Base-by-base conservation (phyloP, 2,797 vertebrate species). In the Falco naumanni region DNA sequence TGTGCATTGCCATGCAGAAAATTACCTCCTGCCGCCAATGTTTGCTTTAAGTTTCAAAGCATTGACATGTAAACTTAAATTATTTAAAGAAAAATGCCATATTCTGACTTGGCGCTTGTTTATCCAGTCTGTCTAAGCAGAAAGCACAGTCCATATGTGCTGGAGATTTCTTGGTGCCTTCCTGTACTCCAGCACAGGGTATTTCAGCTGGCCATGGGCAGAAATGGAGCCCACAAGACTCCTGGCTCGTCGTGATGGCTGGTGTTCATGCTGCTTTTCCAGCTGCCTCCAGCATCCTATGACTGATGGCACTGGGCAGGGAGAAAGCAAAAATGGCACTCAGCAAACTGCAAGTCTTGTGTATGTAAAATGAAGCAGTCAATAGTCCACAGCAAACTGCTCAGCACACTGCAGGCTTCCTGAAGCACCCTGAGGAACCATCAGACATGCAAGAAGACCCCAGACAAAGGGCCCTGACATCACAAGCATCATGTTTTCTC, bases 1-100 rank as follows among this genome's bases (percentile, higher is more conserved):
- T 45, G 14, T 77, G 64, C 41, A 9, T 60, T 89, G 34, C 59
- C 63, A 65, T 61, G 26, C 39, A 76, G 79, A 90, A 91, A 91
- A 39, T 69, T n/a, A 81, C 65, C 26, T 57, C 29, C 57, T 7
- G 10, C 5, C 26, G 10, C 5, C 26, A 41, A n/a, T 76, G 57
- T 90, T 93, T 72, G 39, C 37, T 93, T 78, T 39, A 88, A 71
- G 26, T 87, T 90, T 63, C 26, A 82, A 95, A 93, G 43, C 24
- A 41, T 3, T 63, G 51, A 76, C 34, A 37, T 26, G 28, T 37
- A 54, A 93, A 84, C 16, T 63, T 47, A 22, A 84, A 45, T 86
- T 64, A 65, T 59, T 59, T 31, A 51, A 82, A 92, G 50, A 56
- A 74, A 70, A 85, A 84, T 39, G n/a, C 18, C 26, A 9, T 69